These are phyloP conservation scores for Liopterus haemorrhoidalis DNA, from an alignment of 2,888 invertebrate species.

Conservation along the genomic window DNA sequence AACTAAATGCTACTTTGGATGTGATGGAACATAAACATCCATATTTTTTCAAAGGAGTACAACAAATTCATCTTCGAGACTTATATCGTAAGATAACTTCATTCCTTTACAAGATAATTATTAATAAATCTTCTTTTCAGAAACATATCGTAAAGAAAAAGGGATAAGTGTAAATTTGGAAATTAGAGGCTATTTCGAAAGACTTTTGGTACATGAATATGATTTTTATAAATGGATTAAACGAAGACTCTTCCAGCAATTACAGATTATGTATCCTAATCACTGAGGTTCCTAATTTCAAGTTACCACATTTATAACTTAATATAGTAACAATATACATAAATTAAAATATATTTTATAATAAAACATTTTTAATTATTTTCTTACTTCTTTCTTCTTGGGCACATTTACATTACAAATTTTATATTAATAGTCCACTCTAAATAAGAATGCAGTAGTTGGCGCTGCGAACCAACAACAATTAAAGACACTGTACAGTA, in stretches of 20 bases:
- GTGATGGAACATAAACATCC: conserved; percentile 51
- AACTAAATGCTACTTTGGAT: conserved; percentile 51
- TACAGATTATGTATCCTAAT: conserved; percentile 34
- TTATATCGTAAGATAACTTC: conserved; percentile 47
- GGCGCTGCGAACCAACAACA: no score
- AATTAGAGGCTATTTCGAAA: conserved; percentile 39
- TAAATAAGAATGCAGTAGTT: no score
- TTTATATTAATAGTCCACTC: no score
- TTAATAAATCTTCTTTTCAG: conserved; percentile 36
- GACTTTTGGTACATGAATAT: conserved; percentile 48
- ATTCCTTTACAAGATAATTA: conserved; percentile 1
- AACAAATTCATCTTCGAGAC: conserved; percentile 46
- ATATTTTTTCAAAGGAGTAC: conserved; percentile 54
- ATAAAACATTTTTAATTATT: conserved; percentile 34
- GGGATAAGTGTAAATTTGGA: no score
- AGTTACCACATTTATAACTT: conserved; percentile 23
- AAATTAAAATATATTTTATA: conserved; percentile 32
- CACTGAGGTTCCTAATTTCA: no score
- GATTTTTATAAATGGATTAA: conserved; percentile 56
- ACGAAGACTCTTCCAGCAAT: conserved; percentile 44
- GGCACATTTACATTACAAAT: no score
- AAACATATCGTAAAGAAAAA: conserved; percentile 42
- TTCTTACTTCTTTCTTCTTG: no score
- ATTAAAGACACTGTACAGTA: no score
- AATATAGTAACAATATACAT: conserved; percentile 26